A percentile compares a stretch with the other conserved stretches of the same genome.
These are phyloP conservation scores for Bergia sp. DNA, from an alignment of 92 coral and sea anemone species.

Conservation along the genomic window DNA sequence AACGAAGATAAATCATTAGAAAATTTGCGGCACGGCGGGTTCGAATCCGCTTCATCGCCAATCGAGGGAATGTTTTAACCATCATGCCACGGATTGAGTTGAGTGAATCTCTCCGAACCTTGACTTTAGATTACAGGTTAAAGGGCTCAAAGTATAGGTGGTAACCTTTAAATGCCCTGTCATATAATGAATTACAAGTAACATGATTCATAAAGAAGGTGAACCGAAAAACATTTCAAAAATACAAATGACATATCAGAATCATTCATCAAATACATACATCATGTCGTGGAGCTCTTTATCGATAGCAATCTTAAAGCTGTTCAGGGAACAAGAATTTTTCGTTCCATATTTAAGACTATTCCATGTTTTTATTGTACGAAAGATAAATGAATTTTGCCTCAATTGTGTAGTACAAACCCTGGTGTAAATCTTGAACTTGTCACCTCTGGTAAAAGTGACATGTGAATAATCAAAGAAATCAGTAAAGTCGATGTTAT, in stretches of 20 bases:
- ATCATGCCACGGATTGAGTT: no score
- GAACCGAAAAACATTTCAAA: neutral
- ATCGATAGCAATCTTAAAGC: neutral
- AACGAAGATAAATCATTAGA: no score
- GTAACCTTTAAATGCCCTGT: neutral
- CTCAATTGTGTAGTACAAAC: neutral
- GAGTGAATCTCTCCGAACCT: no score
- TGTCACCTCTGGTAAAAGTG: neutral
- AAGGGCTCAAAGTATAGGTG: neutral
- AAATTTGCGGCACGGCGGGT: no score
- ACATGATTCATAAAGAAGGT: neutral
- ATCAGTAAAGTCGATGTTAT: neutral
- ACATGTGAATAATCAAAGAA: neutral
- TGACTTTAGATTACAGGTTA: neutral
- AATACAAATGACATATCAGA: neutral
- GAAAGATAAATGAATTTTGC: neutral
- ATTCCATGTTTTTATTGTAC: neutral
- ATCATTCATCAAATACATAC: neutral
- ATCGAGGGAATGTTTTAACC: no score
- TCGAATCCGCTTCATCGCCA: no score
- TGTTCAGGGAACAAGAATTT: neutral
- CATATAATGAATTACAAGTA: neutral
- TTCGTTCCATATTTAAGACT: neutral
- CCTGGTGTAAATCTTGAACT: neutral
- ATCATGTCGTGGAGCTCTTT: neutral